A percentile compares a stretch with the other conserved stretches of the same genome.
phyloP scores from a whole-genome alignment of 1,140 invertebrate species.

The Chrysoperla carnea region DNA sequence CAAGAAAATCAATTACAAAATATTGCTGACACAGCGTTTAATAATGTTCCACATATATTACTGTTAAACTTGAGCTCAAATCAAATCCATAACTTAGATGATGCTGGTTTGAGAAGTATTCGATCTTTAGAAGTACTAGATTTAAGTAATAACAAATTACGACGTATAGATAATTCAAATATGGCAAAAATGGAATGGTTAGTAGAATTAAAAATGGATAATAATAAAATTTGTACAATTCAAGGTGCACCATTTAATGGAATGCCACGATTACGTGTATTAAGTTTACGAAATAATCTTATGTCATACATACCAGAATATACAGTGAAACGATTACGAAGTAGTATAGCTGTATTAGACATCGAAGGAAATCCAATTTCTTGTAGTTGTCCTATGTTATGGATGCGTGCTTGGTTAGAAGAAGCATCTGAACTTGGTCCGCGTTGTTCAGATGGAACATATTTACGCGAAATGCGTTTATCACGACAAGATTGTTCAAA shows the following conservation, averaged over 20 bases:
- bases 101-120: slow-evolving; percentile 49
- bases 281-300: slow-evolving; percentile 62
- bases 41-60: slow-evolving; percentile 54
- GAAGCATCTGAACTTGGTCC: slow-evolving; percentile 50
- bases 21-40: slow-evolving; percentile 57
- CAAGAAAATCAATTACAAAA: slow-evolving; percentile 57
- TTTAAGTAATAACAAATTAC: slow-evolving; percentile 58
- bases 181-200: slow-evolving; percentile 59
- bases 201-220: slow-evolving; percentile 63
- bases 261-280: slow-evolving; percentile 61
- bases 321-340: slow-evolving; percentile 54
- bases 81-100: slow-evolving; percentile 46
- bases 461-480: slow-evolving; percentile 48
- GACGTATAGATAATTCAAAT: slow-evolving; percentile 40
- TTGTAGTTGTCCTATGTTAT: slow-evolving; percentile 61
- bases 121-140: slow-evolving; percentile 65
- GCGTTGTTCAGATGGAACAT: slow-evolving; percentile 52
- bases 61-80: slow-evolving; percentile 71
- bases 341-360: slow-evolving; percentile 65
- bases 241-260: slow-evolving; percentile 55
- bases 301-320: slow-evolving; percentile 53
- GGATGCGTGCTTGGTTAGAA: slow-evolving; percentile 65
- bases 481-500: slow-evolving; percentile 44
- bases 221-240: slow-evolving; percentile 52
- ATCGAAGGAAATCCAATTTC: slow-evolving; percentile 58